Evolutionary conservation across 2,113 vertebrate species (phyloP), one percentile per base, ranked within the genome.

Genomic region (Phalacrocorax pelagicus): DNA sequence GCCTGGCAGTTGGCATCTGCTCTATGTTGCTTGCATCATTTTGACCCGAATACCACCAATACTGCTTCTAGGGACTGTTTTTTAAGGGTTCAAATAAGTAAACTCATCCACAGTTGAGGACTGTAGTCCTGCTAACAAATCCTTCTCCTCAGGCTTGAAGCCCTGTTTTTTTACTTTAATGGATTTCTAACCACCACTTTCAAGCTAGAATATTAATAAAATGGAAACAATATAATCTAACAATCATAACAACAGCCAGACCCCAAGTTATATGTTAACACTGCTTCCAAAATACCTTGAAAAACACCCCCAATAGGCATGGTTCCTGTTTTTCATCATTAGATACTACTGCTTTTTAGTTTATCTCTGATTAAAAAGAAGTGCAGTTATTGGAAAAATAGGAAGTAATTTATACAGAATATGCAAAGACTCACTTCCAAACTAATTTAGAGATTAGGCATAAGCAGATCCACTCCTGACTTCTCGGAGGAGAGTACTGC

Each of bases 1-100:
- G 70, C 82, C 67, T 14, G 46, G 47, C 70, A 5, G n/a, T 12
- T 15, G 40, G 26, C 34, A 5, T 12, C 47, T n/a, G 42, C 58
- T 15, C 4, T 9, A 0, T 2, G 0, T 4, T 23, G 26, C 47
- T 32, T 22, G 0, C 1, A 8, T 1, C 5, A 2, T 30, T 65
- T 12, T 16, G 27, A 26, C 7, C 42, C 5, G 30, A 38, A 14
- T 2, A 3, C 26, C 10, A 6, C 0, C 47, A 2, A 6, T 0
- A 7, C 67, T 26, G 4, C 21, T 19, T 18, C 19, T 2, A 17
- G 18, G 32, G 40, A 22, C 69, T 27, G n/a, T 11, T 30, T 34
- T 11, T 52, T 6, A 1, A 8, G 62, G 30, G 11, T 9, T 11
- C 57, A 11, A 13, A 27, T 5, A 47, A 20, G 34, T 1, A 10